phyloP scores from a whole-genome alignment of 2,113 vertebrate species.

The Phyllostomus hastatus region DNA sequence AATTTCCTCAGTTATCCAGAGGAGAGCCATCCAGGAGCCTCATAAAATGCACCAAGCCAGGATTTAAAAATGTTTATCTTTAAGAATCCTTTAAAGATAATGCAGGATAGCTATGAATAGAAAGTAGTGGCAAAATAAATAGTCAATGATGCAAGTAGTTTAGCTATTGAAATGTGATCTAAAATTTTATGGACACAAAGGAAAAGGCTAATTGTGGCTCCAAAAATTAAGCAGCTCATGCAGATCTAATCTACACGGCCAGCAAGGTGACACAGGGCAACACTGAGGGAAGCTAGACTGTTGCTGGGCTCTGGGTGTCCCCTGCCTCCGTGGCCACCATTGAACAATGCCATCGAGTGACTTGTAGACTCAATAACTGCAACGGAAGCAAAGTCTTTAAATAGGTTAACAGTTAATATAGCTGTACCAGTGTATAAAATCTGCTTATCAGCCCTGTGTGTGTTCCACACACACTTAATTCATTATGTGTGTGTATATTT shows the following conservation, averaged over 20 bases:
- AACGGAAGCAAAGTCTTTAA: neutral
- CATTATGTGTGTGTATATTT: neutral
- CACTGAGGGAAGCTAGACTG: fast-evolving
- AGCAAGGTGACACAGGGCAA: neutral
- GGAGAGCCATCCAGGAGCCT: neutral
- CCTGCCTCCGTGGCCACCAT: neutral
- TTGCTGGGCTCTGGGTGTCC: neutral
- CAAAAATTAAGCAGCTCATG: neutral
- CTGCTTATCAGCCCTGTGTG: neutral
- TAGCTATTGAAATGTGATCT: neutral
- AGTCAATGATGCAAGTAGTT: neutral
- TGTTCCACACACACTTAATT: neutral
- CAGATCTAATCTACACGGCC: neutral
- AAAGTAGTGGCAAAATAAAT: neutral
- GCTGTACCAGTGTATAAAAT: neutral
- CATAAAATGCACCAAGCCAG: neutral
- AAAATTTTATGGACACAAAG: neutral
- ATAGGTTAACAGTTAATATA: neutral
- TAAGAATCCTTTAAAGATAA: neutral
- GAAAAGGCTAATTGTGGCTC: neutral
- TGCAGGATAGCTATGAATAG: neutral
- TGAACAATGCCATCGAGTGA: neutral
- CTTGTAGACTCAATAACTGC: neutral
- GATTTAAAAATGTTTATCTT: neutral
- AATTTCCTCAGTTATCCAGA: neutral